phyloP scores from a whole-genome alignment of 2,113 vertebrate species.

The Colinus virginianus region DNA sequence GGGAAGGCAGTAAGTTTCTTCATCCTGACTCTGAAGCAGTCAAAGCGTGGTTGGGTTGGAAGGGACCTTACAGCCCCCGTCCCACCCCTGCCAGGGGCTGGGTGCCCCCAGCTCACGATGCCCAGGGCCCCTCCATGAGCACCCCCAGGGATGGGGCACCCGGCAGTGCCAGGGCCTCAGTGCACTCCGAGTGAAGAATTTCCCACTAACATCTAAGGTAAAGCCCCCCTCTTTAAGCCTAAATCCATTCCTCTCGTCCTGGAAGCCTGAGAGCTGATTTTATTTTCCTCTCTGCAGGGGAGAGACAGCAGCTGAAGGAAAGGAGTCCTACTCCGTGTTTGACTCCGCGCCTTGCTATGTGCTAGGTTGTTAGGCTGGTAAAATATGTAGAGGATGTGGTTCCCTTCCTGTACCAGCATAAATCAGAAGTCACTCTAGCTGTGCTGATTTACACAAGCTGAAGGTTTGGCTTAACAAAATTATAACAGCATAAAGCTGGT shows the following conservation, averaged over 20 bases:
- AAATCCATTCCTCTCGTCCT: neutral
- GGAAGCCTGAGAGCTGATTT: slow-evolving; percentile 1
- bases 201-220: too few species aligned
- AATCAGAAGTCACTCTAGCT: slow-evolving; percentile 47
- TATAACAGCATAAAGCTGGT: neutral
- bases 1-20: neutral
- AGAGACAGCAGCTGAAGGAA: slow-evolving; percentile 6
- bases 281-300: slow-evolving; percentile 40
- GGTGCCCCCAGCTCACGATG: too few species aligned
- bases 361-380: slow-evolving; percentile 39
- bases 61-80: too few species aligned
- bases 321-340: neutral
- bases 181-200: too few species aligned
- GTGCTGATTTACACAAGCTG: slow-evolving; percentile 50
- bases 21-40: slow-evolving; percentile 29
- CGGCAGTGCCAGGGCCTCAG: too few species aligned
- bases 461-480: slow-evolving; percentile 50
- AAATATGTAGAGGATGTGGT: slow-evolving; percentile 49
- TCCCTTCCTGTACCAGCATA: slow-evolving; percentile 16
- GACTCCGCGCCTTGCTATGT: neutral
- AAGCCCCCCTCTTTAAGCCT: too few species aligned
- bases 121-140: too few species aligned
- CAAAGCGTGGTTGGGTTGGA: neutral
- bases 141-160: too few species aligned
- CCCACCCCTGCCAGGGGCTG: too few species aligned